Conservation (phyloP, 1,140 invertebrate species). For the Cephus cinctus region DNA sequence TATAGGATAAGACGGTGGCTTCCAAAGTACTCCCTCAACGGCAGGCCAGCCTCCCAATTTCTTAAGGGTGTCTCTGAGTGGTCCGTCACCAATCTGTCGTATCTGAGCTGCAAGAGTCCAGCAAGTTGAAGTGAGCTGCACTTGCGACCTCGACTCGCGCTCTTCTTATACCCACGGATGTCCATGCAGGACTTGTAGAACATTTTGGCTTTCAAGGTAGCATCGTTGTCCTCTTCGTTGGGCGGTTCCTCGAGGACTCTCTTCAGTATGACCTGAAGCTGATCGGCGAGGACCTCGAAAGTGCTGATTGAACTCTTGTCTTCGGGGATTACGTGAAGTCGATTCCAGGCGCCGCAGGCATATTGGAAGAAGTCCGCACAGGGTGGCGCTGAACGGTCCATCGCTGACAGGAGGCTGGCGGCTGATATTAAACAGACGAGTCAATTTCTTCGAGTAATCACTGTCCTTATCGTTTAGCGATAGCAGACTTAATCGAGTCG, state of each 20-base stretch:
- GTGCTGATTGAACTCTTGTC: constrained; percentile 84
- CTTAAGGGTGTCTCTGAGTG: constrained; percentile 62
- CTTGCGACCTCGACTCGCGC: background rate
- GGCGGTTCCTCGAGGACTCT: constrained; percentile 72
- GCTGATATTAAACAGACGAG: no score
- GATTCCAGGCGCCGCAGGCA: constrained; percentile 89
- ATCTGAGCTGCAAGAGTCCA: constrained; percentile 64
- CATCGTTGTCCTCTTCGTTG: constrained; percentile 64
- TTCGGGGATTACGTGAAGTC: constrained; percentile 84
- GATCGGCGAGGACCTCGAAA: constrained; percentile 85
- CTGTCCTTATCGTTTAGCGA: no score
- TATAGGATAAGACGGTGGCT: constrained; percentile 56
- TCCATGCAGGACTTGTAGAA: constrained; percentile 88
- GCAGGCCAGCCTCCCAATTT: constrained; percentile 78
- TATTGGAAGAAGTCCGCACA: constrained; percentile 89
- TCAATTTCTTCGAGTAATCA: no score
- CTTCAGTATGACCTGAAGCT: constrained; percentile 82
- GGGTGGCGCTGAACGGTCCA: constrained; percentile 78
- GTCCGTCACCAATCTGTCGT: constrained; percentile 65
- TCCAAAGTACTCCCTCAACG: constrained; percentile 64
- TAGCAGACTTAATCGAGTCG: no score
- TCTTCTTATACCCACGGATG: constrained; percentile 69
- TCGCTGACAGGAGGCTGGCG: constrained; percentile 78
- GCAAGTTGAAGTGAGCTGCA: background rate
- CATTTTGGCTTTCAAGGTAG: constrained; percentile 78